Evolutionary conservation across 2,797 vertebrate genomes (phyloP).

Genomic region (Acestrorhynchus altus): DNA sequence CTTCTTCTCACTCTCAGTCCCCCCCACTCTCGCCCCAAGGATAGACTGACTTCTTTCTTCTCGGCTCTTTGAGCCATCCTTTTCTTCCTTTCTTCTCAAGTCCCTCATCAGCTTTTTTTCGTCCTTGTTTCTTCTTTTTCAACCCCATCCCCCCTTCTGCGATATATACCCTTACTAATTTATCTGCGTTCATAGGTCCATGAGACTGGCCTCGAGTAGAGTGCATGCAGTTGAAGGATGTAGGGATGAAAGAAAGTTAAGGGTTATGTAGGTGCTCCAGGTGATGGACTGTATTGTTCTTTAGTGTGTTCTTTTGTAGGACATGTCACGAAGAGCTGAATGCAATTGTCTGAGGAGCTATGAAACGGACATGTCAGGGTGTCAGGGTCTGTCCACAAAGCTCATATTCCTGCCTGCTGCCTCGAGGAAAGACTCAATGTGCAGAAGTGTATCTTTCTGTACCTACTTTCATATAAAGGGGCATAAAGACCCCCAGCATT

Average conservation of each 20-base stretch:
- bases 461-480: no score
- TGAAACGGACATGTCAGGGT: background rate
- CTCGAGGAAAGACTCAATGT: background rate
- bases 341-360: background rate
- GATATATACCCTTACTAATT: background rate
- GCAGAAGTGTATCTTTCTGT: no score
- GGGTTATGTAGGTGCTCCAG: background rate
- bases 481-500: no score
- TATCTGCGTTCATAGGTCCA: background rate
- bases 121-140: background rate
- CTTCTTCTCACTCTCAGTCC: conserved; percentile 41
- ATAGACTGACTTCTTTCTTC: conserved; percentile 31
- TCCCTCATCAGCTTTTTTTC: conserved; percentile 34
- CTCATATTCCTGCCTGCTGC: background rate
- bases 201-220: background rate
- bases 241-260: conserved; percentile 16
- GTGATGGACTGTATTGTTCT: background rate
- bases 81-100: conserved; percentile 54
- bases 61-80: conserved; percentile 41
- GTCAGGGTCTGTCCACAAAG: background rate
- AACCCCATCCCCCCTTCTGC: background rate
- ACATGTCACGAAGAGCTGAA: background rate
- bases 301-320: background rate
- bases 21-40: conserved; percentile 57
- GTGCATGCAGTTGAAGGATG: background rate